A percentile compares a stretch with the other conserved stretches of the same genome.
Evolutionary conservation across 2,888 invertebrate genomes (phyloP).

Genomic region (Orthosia gracilis): DNA sequence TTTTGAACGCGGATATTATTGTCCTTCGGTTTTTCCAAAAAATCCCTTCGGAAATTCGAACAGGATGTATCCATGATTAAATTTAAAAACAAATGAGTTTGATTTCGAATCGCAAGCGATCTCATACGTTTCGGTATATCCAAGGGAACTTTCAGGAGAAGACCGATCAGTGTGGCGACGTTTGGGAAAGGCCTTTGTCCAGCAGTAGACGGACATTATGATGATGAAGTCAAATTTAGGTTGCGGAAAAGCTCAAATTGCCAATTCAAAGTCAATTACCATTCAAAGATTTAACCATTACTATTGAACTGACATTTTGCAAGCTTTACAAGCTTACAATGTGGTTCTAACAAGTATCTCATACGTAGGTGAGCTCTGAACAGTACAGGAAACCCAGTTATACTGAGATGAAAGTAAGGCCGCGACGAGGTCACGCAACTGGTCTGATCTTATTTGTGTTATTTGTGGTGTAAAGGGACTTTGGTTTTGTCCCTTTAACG

Average conservation of each 20-base stretch:
- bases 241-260: background rate
- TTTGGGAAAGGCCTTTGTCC: no score
- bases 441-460: slow-evolving; percentile 39
- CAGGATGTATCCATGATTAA: background rate
- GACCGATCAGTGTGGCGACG: no score
- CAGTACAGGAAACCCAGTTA: slow-evolving; percentile 62
- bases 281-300: background rate
- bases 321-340: slow-evolving; percentile 11
- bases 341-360: slow-evolving; percentile 42
- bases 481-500: slow-evolving; percentile 23
- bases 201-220: no score
- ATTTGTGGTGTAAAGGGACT: slow-evolving; percentile 34
- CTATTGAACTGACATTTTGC: background rate
- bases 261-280: background rate
- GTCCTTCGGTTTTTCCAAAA: background rate
- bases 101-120: background rate
- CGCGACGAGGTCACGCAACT: slow-evolving; percentile 59
- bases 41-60: slow-evolving; percentile 1
- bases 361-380: slow-evolving; percentile 40
- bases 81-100: slow-evolving; percentile 6
- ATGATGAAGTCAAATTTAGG: background rate
- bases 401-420: slow-evolving; percentile 66
- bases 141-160: no score
- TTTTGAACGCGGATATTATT: background rate
- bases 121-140: background rate